These are phyloP conservation scores for Megaleporinus macrocephalus DNA, from an alignment of 2,113 vertebrate species.

Conservation along the genomic window DNA sequence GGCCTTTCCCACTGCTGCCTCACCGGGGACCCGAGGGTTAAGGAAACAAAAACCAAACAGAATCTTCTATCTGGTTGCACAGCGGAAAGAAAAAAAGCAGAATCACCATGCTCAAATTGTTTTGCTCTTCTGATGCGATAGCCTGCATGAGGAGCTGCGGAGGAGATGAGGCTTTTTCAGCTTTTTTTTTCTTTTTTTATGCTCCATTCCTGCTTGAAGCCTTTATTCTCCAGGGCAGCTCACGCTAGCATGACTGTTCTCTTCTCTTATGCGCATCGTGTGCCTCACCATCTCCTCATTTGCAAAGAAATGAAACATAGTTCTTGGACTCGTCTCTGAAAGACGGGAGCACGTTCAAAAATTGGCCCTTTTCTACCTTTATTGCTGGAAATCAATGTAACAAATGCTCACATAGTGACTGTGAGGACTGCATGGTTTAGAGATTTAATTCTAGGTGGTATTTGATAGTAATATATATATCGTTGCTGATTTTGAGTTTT, in stretches of 20 bases:
- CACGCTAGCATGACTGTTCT: conserved; percentile 30
- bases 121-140: conserved; percentile 2
- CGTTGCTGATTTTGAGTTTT: too few species aligned
- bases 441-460: too few species aligned
- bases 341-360: neutral
- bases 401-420: too few species aligned
- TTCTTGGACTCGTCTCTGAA: neutral
- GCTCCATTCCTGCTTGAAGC: neutral
- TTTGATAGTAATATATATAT: too few species aligned
- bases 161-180: neutral
- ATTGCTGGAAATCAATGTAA: neutral
- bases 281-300: conserved; percentile 25
- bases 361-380: neutral
- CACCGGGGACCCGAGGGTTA: conserved; percentile 26
- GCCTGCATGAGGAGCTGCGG: neutral
- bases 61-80: conserved; percentile 40
- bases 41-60: conserved; percentile 31
- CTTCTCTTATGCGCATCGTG: neutral
- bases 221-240: neutral
- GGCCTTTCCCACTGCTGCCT: neutral
- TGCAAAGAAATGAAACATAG: conserved; percentile 25
- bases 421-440: too few species aligned
- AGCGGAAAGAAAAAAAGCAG: conserved; percentile 21
- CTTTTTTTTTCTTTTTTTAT: neutral
- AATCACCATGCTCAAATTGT: conserved; percentile 2